A percentile compares a stretch with the other conserved stretches of the same genome.
Conservation (phyloP, 2,888 invertebrate genomes). For the Dioctria linearis region DNA sequence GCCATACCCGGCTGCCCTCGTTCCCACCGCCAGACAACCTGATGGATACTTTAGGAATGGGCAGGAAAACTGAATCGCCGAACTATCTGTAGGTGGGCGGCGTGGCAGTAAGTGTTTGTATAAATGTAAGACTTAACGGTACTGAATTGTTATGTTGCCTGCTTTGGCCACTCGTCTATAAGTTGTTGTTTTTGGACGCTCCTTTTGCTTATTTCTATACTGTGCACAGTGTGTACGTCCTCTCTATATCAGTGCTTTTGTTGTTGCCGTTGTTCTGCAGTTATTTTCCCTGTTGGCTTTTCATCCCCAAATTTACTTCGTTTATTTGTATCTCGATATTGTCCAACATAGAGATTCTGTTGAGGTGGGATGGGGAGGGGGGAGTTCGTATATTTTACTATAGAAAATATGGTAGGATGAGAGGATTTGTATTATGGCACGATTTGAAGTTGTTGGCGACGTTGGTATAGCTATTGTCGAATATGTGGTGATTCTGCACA, state of each 20-base stretch:
- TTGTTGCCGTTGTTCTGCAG: conserved; percentile 51
- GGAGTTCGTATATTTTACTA: not conserved
- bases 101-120: conserved; percentile 38
- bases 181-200: not conserved
- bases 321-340: conserved; percentile 55
- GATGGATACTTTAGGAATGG: not conserved
- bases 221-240: conserved; percentile 9
- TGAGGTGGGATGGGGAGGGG: conserved; percentile 12
- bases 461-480: conserved; percentile 9
- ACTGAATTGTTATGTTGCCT: conserved; percentile 31
- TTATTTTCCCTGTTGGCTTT: conserved; percentile 56
- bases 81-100: not conserved
- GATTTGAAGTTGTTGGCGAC: conserved; percentile 24
- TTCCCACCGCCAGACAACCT: no score
- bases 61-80: not conserved
- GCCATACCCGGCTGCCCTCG: no score
- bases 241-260: conserved; percentile 48
- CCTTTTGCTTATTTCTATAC: not conserved
- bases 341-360: conserved; percentile 1
- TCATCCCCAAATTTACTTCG: conserved; percentile 58
- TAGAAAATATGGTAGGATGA: not conserved
- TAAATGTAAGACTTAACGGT: conserved; percentile 46
- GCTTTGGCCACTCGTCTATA: conserved; percentile 18
- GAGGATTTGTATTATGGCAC: conserved; percentile 30
- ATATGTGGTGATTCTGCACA: conserved; percentile 16